Base-by-base conservation (phyloP, 2,113 vertebrate species). In the Thomomys bottae region DNA sequence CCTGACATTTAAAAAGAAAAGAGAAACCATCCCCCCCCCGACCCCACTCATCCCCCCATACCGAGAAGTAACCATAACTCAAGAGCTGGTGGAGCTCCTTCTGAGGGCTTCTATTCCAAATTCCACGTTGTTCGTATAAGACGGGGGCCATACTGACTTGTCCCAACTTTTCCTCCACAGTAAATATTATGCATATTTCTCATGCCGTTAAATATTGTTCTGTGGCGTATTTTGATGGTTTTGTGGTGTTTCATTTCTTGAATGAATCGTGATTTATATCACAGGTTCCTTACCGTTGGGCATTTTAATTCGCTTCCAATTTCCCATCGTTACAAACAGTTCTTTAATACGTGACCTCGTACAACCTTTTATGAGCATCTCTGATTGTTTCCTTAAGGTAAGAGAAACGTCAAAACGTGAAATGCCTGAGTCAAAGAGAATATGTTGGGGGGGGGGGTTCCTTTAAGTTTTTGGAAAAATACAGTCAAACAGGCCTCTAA, bases 361-460 rank as follows among this genome's bases (percentile, higher is more conserved):
- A 63, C 5, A 0, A 79, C 78, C 82, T 81, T 83, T 23, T 28
- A 23, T 45, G 89, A 89, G 63, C 34, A 70, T 84, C 84, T 92
- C 84, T 94, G 93, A 95, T 81, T 59, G 66, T 71, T 94, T 95
- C 89, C 87, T 92, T 92, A 93, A 94, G 91, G 91, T 92, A 75
- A 77, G 17, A 75, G 73, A 92, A 81, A 89, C 57, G 82, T 40
- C 85, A 87, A 87, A 49, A 66, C 30, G 8, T 66, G 9, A 49
- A 82, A 54, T 7, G 34, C 26, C 71, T 63, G 36, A 86, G 80
- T 90, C 87, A 81, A 89, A 91, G 73, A 84, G 42, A 87, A 78
- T 42, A 92, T 54, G n/a, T n/a, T n/a, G n/a, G n/a, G 18, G 49
- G 45, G 6, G 45, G 49, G 49, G 14, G 49, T 54, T 71, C 84